phyloP scores from a whole-genome alignment of 64 coral and sea anemone genomes.

The Actinia tenebrosa region DNA sequence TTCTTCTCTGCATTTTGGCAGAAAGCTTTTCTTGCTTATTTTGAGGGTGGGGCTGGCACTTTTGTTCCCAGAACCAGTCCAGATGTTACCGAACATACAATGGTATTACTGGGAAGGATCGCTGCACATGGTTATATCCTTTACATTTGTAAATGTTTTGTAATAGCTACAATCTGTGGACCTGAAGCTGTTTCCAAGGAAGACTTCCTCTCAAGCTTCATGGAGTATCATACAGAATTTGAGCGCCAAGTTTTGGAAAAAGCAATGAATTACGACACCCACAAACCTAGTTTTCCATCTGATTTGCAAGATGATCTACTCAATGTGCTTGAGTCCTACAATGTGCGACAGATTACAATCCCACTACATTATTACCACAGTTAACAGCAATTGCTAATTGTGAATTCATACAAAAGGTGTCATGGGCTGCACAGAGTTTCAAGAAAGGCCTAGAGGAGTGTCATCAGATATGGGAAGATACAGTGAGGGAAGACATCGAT shows the following conservation, averaged over 20 bases:
- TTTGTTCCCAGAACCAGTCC: constrained; percentile 38
- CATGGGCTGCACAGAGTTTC: constrained; percentile 43
- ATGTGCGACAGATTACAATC: constrained; percentile 9
- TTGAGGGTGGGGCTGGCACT: constrained; percentile 41
- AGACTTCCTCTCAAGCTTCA: constrained; percentile 44
- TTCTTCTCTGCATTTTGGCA: constrained; percentile 33
- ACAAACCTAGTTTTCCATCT: neutral
- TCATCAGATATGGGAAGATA: constrained; percentile 31
- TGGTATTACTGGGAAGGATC: constrained; percentile 38
- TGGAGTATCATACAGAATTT: constrained; percentile 37
- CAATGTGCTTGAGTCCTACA: constrained; percentile 41
- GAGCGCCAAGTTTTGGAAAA: constrained; percentile 26
- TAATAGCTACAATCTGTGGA: constrained; percentile 36
- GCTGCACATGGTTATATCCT: constrained; percentile 33
- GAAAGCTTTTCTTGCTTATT: constrained; percentile 31
- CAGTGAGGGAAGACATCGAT: constrained; percentile 40
- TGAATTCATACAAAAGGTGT: constrained; percentile 54
- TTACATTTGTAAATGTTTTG: constrained; percentile 39
- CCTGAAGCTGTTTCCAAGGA: constrained; percentile 29
- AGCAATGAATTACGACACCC: neutral
- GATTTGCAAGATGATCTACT: constrained; percentile 19
- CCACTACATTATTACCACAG: constrained; percentile 26
- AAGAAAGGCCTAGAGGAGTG: constrained; percentile 38
- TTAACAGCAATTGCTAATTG: constrained; percentile 46
- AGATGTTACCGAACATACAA: constrained; percentile 21